Evolutionary conservation across 2,797 vertebrate species (phyloP), one percentile per base, ranked within the genome.

Genomic region (Pantherophis vulpinus): DNA sequence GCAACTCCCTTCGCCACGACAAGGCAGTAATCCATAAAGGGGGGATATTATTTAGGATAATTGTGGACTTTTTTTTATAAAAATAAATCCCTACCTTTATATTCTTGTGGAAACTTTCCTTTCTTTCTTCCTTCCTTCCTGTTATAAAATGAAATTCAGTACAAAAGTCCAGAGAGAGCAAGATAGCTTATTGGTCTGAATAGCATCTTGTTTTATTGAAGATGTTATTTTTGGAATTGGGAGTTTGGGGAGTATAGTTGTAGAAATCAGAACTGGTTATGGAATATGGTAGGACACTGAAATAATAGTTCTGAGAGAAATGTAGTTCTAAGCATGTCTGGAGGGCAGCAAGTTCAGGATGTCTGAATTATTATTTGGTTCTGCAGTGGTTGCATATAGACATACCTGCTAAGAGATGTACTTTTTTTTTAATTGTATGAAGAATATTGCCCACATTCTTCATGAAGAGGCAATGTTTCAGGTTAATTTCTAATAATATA

Each of bases 131-230:
- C 32, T 66, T 56, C 9, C 27, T 86, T 56, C 23, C 86, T 60
- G 59, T 29, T 66, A 87, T 37, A 66, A 93, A 87, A 90, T 32
- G 60, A 88, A 61, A 91, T 91, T 89, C 83, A 63, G n/a, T 86
- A 91, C 88, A 29, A 55, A 93, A 91, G 23, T 47, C 86, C 29
- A 0, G 25, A 59, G 90, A 70, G 37, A 79, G 29, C 74, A n/a
- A 42, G 37, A 12, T 86, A 79, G 27, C 25, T 58, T 83, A 59
- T n/a, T 86, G 79, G 74, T 63, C 54, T n/a, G 9, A 90, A 56
- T n/a, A 59, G 51, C 55, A 27, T 92, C 32, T 70, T 92, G 74
- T 83, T 47, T 47, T 25, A 83, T 47, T 83, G 74, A 42, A 83
- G 37, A 83, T 83, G 37, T 83, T 83, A 83, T 25, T 83, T 83